Base-by-base conservation (phyloP, 1,140 invertebrate species). In the Polypedilum vanderplanki region DNA sequence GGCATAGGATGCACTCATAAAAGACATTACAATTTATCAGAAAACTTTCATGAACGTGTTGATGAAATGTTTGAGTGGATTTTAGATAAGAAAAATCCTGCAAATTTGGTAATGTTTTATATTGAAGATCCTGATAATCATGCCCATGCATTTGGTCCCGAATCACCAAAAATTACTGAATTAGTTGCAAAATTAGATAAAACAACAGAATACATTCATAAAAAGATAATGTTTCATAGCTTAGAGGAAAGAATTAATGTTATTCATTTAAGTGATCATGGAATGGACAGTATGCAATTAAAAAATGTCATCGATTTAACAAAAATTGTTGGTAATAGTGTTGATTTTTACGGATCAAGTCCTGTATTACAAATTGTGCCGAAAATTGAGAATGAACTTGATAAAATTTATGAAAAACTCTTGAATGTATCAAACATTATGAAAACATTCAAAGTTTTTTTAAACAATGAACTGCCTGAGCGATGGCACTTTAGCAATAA, bases 241-340 rank as follows among this genome's bases (percentile, higher is more conserved):
- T 80, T 91, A 46, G 79, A 79, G 46, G 83, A 88, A 78, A 80
- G 79, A 73, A 83, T 90, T 0, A 91, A 92, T 80, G 81, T 93
- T 0, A 85, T 93, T 75, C 83, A 93, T 70, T 80, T 91, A 2
- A 90, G 90, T 80, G 92, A 93, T 82, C 91, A 93, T 83, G 91
- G 92, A 15, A 91, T 92, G 88, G 78, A 85, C 1, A 79, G 82
- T 33, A 84, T 89, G 1, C 84, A 81, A 5, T 77, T 80, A 70
- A 80, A 85, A 41, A 80, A 83, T 76, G 83, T 88, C 76, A 87
- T 91, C 75, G 84, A 90, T 79, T 81, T 91, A 22, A 85, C 86
- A 33, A 79, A 86, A 41, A 86, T 86, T 77, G 79, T 90, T 15
- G 82, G 85, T 65, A 78, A 80, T 41, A 77, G 77, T 17, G 90